Evolutionary conservation across 2,797 vertebrate species (phyloP).

Genomic region (Coilia nasus): DNA sequence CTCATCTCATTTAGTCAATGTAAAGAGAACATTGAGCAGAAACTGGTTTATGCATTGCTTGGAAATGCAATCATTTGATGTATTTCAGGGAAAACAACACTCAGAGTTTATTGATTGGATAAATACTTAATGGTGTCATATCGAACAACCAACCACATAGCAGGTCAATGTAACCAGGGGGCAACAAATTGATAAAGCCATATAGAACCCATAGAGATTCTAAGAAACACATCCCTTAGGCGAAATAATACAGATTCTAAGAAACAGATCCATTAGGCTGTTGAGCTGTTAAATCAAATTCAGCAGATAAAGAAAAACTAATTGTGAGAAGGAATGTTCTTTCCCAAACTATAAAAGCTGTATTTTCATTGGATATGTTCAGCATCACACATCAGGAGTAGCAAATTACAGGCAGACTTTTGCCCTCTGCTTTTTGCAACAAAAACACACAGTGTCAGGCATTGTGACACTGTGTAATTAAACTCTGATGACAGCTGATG

Average conservation of each 20-base stretch:
- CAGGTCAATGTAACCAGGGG: not conserved
- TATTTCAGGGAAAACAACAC: not conserved
- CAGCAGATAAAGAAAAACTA: not conserved
- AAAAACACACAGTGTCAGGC: too few species aligned
- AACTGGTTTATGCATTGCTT: not conserved
- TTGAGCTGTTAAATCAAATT: not conserved
- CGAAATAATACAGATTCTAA: not conserved
- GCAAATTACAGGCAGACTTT: too few species aligned
- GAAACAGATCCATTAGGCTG: not conserved
- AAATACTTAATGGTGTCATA: not conserved
- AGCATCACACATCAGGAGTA: too few species aligned
- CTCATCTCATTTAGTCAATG: not conserved
- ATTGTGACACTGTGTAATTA: not conserved
- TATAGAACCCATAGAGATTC: not conserved
- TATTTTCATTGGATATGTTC: too few species aligned
- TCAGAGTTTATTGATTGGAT: not conserved
- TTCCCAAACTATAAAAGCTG: too few species aligned
- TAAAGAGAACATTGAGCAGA: not conserved
- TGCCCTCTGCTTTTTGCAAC: too few species aligned
- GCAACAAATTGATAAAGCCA: not conserved
- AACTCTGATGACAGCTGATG: not conserved
- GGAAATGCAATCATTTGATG: not conserved
- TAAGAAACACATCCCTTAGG: too few species aligned
- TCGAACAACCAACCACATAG: not conserved
- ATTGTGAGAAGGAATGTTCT: not conserved